Base-by-base conservation (phyloP, 2,888 invertebrate genomes). In the Alcis repandata region DNA sequence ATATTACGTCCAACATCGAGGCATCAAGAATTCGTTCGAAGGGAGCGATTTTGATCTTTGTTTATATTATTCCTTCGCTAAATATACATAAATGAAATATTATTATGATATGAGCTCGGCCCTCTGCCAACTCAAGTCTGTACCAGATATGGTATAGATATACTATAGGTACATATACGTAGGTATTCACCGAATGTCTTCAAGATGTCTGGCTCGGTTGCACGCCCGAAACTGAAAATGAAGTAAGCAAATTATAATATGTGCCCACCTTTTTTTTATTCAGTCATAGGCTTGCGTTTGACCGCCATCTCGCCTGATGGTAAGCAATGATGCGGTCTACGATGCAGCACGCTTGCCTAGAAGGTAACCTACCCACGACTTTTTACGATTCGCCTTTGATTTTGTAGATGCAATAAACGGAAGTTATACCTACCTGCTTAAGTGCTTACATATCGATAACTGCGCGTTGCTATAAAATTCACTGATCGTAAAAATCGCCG, bases 101-200 rank as follows among this genome's bases (percentile, higher is more conserved):
- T 69, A 69, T 78, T 79, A 82, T 81, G 78, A 80, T 80, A 80
- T 75, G 79, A 80, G 76, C 75, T 83, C 85, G 88, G 88, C 84
- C 71, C 59, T 74, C 68, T 87, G 89, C 89, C 89, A 89, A 87
- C 82, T 83, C 76, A 76, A 84, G 80, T 80, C 75, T 85, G 80
- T 81, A 85, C 79, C 79, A 82, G 82, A 70, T 68, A 63, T 49
- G 80, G 74, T 27, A 27, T 27, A 27, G 27, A 27, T 27, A 27
- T 27, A 27, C 6, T 27, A n/a, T n/a, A n/a, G n/a, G n/a, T 77
- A 72, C 72, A 70, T 74, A 75, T 84, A 75, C 73, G 78, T 82
- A 41, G 15, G 22, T 53, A 53, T 15, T 36, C 10, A 9, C 36
- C 27, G 77, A 87, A 87, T 84, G 78, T 83, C 75, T 82, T 82